These are phyloP conservation scores for Calyptommatus sinebrachiatus DNA, from an alignment of 2,113 vertebrate genomes.

Conservation along the genomic window DNA sequence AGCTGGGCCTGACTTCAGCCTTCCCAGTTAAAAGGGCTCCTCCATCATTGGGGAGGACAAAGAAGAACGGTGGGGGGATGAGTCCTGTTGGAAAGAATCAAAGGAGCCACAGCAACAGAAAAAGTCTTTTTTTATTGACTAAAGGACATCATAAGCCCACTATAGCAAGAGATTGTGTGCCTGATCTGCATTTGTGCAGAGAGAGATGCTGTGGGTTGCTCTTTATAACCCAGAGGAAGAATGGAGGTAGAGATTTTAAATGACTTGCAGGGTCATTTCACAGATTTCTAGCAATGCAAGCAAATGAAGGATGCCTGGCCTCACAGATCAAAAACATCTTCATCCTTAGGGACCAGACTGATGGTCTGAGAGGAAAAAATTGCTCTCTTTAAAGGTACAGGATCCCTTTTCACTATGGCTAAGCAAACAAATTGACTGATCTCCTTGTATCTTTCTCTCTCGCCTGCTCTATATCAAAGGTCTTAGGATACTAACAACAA, in stretches of 20 bases:
- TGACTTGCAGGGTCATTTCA: constrained; percentile 53
- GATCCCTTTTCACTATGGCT: constrained; percentile 16
- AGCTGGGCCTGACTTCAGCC: constrained; percentile 56
- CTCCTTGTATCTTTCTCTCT: not conserved
- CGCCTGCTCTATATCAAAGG: too few relatives aligned
- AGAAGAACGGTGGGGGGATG: constrained; percentile 8
- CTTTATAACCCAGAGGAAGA: not conserved
- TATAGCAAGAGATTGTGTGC: not conserved
- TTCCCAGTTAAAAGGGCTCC: constrained; percentile 47
- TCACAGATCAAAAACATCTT: constrained; percentile 62
- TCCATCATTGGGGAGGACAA: constrained; percentile 19
- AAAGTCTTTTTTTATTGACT: constrained; percentile 18
- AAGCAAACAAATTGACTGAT: constrained; percentile 26
- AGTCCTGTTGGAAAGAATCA: not conserved
- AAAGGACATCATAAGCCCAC: constrained; percentile 28
- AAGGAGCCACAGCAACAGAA: not conserved
- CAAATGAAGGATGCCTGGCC: constrained; percentile 51
- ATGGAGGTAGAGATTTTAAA: constrained; percentile 52
- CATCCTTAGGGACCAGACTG: constrained; percentile 59
- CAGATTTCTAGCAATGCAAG: constrained; percentile 36
- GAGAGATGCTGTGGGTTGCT: not conserved
- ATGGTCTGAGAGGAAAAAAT: constrained; percentile 46
- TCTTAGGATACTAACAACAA: not conserved
- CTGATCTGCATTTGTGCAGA: constrained; percentile 24
- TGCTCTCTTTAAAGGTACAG: constrained; percentile 60